Base-by-base conservation (phyloP, 2,113 vertebrate species). In the Clupea harengus region DNA sequence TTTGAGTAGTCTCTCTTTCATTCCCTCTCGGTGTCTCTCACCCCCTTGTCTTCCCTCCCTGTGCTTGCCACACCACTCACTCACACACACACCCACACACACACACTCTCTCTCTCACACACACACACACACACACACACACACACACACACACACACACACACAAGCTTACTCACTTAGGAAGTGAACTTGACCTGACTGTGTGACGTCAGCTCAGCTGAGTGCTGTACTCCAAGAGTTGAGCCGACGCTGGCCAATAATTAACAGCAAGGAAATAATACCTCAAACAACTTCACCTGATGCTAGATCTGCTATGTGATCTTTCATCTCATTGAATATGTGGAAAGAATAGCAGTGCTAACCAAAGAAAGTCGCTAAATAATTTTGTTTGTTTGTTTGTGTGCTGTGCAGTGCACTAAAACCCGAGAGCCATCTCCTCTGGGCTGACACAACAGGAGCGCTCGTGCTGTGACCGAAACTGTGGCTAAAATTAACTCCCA, bases 401-500 rank as follows among this genome's bases (percentile, higher is more conserved):
- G 50, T 52, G 50, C 18, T 60, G 54, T 1, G 4, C 54, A 60
- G 32, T 39, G 39, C 39, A 39, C 39, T 39, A 39, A 39, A 39
- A 10, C 72, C 60, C 20, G 6, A 17, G 10, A 17, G 72, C 10
- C 28, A 39, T 25, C 64, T 78, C 10, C 72, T 39, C 28, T 39
- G 28, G 32, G 10, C 72, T 78, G 28, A 39, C 28, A 78, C 13
- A 15, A 78, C 72, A 78, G 72, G 72, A 28, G 25, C 2, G 52
- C 5, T 28, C 13, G 64, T 84, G 49, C 49, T 46, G 83, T 49
- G 39, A 13, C 85, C 50, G 54, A 90, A 90, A 91, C 91, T 89
- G 88, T 86, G 88, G 91, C 91, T 93, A 93, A 93, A 94, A 93
- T 93, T 93, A 93, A 92, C 93, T 90, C 28, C 90, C 87, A 82